Conservation (phyloP, 1,140 invertebrate genomes). For the Bombus impatiens region DNA sequence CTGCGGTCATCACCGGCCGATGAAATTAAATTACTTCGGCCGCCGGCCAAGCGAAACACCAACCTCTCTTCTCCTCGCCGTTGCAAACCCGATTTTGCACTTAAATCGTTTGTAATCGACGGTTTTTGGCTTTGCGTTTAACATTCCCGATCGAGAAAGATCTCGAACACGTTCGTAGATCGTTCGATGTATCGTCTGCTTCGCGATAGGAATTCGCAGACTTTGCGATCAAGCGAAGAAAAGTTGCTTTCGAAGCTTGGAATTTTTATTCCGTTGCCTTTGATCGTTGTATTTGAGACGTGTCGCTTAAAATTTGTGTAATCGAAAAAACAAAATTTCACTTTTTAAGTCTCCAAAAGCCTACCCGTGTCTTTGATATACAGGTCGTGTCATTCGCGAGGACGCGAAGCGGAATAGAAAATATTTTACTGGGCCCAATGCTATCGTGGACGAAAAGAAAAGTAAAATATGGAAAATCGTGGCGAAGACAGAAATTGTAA, state of each 20-base stretch:
- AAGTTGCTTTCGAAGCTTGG: no score
- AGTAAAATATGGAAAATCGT: background rate
- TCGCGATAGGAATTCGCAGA: no score
- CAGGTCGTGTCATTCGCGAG: no score
- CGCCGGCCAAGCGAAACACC: background rate
- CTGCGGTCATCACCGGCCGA: slow-evolving; percentile 12
- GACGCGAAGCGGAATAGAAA: background rate
- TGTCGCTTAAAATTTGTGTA: background rate
- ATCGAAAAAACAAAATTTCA: background rate
- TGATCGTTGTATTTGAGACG: fast-evolving
- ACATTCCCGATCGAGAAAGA: background rate
- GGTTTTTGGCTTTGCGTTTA: background rate
- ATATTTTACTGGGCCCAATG: fast-evolving
- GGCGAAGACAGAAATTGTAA: slow-evolving; percentile 7
- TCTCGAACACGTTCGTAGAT: no score
- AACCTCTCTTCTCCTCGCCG: no score
- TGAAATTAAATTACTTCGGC: slow-evolving; percentile 25
- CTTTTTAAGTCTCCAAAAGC: no score
- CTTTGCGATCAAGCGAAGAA: no score
- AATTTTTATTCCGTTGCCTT: no score
- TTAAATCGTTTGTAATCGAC: background rate
- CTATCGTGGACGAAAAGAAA: background rate
- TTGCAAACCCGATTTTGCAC: slow-evolving; percentile 17
- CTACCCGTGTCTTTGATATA: no score
- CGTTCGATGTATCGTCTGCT: no score